Base-by-base conservation (phyloP, 2,888 invertebrate species). In the Hyposoter didymator region DNA sequence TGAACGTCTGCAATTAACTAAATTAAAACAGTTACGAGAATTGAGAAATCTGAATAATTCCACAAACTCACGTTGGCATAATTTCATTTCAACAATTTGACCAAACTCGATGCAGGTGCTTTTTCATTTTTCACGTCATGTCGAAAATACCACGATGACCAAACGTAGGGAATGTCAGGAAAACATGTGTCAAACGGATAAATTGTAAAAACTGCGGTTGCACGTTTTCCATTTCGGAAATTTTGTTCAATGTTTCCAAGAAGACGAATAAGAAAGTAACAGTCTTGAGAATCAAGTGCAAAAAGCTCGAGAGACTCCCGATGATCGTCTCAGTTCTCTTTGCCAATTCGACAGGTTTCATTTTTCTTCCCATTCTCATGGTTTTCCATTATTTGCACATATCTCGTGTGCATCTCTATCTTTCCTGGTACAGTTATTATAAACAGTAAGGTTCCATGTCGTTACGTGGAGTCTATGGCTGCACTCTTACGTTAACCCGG, bases 401-500 rank as follows among this genome's bases (percentile, higher is more conserved):
- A 73, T 59, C 43, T 49, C 4, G 12, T 39, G 55, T 59, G 19
- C 59, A 59, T 45, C 59, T 66, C 7, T 52, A 52, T 32, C 39
- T 22, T 22, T 14, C 17, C 17, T 45, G 66, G 35, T 74, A 62
- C 72, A 45, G 39, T 74, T 72, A 52, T 72, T 52, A 32, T 32
- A 62, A 35, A 49, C 45, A 49, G 45, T 62, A 52, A 66, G 45
- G 70, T 28, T 66, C 47, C 59, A 64, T 59, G 66, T 84, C 67
- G 64, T 81, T 84, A 78, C 73, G 73, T 67, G 8, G 8, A 39
- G 81, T 74, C 64, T 73, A 62, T 45, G 75, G 64, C 76, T 84
- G 75, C 52, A 78, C 76, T 84, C 73, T 81, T 74, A 81, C 78
- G 78, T 84, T 84, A 81, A 81, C 76, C 81, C 28, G 64, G 78